Conservation (phyloP, 1,140 invertebrate species). For the Hyles euphorbiae region DNA sequence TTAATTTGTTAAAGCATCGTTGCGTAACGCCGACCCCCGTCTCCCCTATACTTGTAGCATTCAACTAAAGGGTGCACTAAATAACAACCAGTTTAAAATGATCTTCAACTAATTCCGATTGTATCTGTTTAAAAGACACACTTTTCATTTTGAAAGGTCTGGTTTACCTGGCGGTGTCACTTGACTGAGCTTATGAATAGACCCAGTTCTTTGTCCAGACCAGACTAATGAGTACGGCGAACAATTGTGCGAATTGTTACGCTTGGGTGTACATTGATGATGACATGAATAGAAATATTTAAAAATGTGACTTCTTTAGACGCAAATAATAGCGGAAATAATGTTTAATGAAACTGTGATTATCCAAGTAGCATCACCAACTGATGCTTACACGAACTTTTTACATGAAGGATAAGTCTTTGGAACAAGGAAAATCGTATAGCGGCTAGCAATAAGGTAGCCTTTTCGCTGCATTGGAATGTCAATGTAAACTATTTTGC, state of each 20-base stretch:
- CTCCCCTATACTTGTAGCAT: too few species aligned
- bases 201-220: constrained; percentile 17
- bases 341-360: too few species aligned
- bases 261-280: constrained; percentile 15
- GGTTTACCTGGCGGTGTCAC: constrained; percentile 18
- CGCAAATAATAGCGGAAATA: too few species aligned
- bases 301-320: neutral
- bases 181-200: constrained; percentile 23
- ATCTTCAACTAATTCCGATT: constrained; percentile 9
- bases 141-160: constrained; percentile 13
- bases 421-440: too few species aligned
- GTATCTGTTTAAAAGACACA: neutral
- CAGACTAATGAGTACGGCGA: constrained; percentile 18
- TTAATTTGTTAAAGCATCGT: too few species aligned
- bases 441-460: too few species aligned
- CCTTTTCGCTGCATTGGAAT: too few species aligned
- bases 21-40: too few species aligned
- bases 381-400: neutral
- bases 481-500: too few species aligned
- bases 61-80: constrained; percentile 7
- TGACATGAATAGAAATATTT: constrained; percentile 1
- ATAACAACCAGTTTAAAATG: constrained; percentile 7
- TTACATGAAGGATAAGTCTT: neutral
- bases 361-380: too few species aligned
- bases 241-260: constrained; percentile 24